phyloP scores from a whole-genome alignment of 2,113 vertebrate species.

The Thalassoma bifasciatum region DNA sequence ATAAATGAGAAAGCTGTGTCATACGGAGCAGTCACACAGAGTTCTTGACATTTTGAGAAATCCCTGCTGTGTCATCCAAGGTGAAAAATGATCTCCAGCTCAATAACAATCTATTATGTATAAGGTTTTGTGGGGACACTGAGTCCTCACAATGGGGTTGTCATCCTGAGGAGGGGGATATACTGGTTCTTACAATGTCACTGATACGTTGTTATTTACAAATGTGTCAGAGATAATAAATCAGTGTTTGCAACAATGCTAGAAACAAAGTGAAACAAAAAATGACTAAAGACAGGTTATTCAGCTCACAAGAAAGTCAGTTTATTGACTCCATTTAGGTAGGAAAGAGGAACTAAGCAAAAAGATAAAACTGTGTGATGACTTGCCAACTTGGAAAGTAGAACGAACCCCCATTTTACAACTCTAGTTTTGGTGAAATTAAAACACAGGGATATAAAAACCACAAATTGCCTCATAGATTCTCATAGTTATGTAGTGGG shows the following conservation, averaged over 20 bases:
- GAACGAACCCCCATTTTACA: neutral
- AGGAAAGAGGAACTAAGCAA: neutral
- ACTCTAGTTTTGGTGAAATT: neutral
- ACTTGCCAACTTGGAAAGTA: neutral
- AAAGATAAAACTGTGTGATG: neutral
- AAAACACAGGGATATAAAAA: neutral
- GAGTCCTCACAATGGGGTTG: conserved; percentile 32
- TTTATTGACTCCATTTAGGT: neutral
- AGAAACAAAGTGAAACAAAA: neutral
- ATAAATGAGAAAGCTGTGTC: conserved; percentile 56
- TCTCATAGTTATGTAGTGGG: neutral
- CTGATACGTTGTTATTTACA: neutral
- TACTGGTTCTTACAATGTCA: conserved; percentile 3
- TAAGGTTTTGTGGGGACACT: conserved; percentile 36
- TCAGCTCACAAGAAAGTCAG: neutral
- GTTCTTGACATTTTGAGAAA: conserved; percentile 77
- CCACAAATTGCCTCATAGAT: neutral
- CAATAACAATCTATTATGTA: conserved; percentile 75
- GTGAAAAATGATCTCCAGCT: conserved; percentile 69
- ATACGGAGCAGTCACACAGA: conserved; percentile 66
- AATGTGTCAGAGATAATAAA: conserved; percentile 1
- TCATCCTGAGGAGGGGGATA: conserved; percentile 17
- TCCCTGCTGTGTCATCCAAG: conserved; percentile 65
- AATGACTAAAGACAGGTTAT: neutral
- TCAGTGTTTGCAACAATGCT: neutral